Evolutionary conservation across 2,888 invertebrate genomes (phyloP).

Genomic region (Linnaemya vulpina): DNA sequence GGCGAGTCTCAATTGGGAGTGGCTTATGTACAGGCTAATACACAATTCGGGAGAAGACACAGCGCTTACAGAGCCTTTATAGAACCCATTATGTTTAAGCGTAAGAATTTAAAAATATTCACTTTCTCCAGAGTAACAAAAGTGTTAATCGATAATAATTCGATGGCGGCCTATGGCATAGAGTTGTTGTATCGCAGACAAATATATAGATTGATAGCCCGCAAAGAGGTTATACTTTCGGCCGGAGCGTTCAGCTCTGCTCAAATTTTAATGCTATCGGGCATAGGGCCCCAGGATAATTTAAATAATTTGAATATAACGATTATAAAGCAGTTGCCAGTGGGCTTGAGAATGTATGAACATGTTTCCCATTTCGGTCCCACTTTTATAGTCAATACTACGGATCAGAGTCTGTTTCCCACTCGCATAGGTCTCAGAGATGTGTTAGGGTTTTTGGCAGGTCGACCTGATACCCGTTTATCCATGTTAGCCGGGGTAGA

Average conservation of each 20-base stretch:
- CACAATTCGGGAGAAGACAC: constrained; percentile 85
- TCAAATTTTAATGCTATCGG: constrained; percentile 95
- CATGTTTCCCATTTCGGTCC: constrained; percentile 79
- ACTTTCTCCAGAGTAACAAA: constrained; percentile 86
- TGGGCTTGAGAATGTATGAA: constrained; percentile 87
- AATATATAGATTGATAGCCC: constrained; percentile 84
- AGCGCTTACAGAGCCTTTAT: constrained; percentile 87
- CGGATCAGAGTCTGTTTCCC: constrained; percentile 73
- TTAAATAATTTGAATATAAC: constrained; percentile 84
- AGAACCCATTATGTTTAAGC: constrained; percentile 84
- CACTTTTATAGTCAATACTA: constrained; percentile 80
- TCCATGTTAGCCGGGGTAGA: constrained; percentile 85
- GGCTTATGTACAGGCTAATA: constrained; percentile 86
- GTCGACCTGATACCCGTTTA: constrained; percentile 85
- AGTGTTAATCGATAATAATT: constrained; percentile 85
- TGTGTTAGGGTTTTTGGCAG: constrained; percentile 83
- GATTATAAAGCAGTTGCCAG: constrained; percentile 86
- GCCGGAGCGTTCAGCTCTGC: constrained; percentile 94
- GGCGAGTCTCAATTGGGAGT: constrained; percentile 85
- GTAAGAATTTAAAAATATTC: constrained; percentile 87
- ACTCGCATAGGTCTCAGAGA: constrained; percentile 76
- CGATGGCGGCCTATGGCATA: constrained; percentile 87
- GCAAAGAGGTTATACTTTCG: constrained; percentile 91
- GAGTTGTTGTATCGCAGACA: constrained; percentile 85
- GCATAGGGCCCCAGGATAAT: constrained; percentile 85